Conservation (phyloP, 2,797 vertebrate species). For the Centroberyx gerrardi region DNA sequence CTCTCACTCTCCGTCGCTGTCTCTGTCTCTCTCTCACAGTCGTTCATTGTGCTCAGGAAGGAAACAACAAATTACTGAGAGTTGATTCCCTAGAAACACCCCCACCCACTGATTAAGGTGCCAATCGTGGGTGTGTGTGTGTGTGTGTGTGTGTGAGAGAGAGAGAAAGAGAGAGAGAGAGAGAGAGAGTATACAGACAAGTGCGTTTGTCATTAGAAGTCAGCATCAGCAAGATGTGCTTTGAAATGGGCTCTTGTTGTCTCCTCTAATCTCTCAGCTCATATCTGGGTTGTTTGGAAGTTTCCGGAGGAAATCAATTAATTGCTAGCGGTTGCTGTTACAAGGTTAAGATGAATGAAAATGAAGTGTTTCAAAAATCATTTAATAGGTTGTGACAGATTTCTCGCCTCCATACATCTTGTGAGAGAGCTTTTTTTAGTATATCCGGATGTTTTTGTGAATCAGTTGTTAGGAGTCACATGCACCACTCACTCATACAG, state of each 20-base stretch:
- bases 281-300: too few relatives aligned
- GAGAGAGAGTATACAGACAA: too few relatives aligned
- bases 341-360: constrained; percentile 8
- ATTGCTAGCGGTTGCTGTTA: constrained; percentile 8
- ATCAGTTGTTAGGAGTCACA: neutral
- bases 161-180: too few relatives aligned
- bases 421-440: neutral
- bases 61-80: constrained; percentile 59
- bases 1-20: neutral
- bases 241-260: too few relatives aligned
- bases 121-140: neutral
- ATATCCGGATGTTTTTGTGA: neutral
- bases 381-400: constrained; percentile 8
- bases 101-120: neutral
- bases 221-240: too few relatives aligned
- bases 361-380: neutral
- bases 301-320: neutral
- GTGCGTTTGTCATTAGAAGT: too few relatives aligned
- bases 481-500: neutral
- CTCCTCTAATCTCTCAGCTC: too few relatives aligned
- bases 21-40: constrained; percentile 15
- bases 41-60: constrained; percentile 38
- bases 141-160: neutral
- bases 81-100: constrained; percentile 31
- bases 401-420: neutral